Percentiles rank a stretch among this genome's conserved stretches.
Conservation (phyloP, 2,888 invertebrate genomes). For the Bugulina stolonifera region DNA sequence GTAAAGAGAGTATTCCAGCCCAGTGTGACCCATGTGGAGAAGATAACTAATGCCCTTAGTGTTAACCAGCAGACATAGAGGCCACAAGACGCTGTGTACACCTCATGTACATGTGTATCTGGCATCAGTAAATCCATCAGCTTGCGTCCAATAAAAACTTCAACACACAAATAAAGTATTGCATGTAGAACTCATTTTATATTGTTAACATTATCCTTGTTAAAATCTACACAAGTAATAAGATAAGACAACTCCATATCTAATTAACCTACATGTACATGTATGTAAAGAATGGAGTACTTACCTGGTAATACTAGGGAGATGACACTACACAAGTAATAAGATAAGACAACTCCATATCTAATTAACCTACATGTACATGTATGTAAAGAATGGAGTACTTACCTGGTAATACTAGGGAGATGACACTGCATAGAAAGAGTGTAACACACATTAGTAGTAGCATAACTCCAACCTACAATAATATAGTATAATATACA, state of each 20-base stretch:
- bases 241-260: too few relatives aligned
- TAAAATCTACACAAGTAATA: too few relatives aligned
- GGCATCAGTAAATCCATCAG: constrained; percentile 81
- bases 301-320: constrained; percentile 75
- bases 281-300: too few relatives aligned
- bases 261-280: too few relatives aligned
- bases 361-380: too few relatives aligned
- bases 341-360: too few relatives aligned
- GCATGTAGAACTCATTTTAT: too few relatives aligned
- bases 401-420: constrained; percentile 72
- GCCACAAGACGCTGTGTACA: constrained; percentile 91
- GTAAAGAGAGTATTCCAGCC: constrained; percentile 64
- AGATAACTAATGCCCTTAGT: constrained; percentile 74
- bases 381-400: too few relatives aligned
- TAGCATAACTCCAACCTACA: constrained; percentile 59
- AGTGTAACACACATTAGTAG: constrained; percentile 76
- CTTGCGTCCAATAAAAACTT: constrained; percentile 78
- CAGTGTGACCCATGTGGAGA: constrained; percentile 81
- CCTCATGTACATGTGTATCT: constrained; percentile 72
- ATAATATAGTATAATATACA: constrained; percentile 29
- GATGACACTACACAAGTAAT: too few relatives aligned
- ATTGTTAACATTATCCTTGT: too few relatives aligned
- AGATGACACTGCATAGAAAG: constrained; percentile 74
- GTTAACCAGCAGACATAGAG: constrained; percentile 90
- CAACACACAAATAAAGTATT: constrained; percentile 6